Percentiles rank a stretch among this genome's conserved stretches.
Conservation (phyloP, 1,140 invertebrate species). For the Philopotamus ludificatus region DNA sequence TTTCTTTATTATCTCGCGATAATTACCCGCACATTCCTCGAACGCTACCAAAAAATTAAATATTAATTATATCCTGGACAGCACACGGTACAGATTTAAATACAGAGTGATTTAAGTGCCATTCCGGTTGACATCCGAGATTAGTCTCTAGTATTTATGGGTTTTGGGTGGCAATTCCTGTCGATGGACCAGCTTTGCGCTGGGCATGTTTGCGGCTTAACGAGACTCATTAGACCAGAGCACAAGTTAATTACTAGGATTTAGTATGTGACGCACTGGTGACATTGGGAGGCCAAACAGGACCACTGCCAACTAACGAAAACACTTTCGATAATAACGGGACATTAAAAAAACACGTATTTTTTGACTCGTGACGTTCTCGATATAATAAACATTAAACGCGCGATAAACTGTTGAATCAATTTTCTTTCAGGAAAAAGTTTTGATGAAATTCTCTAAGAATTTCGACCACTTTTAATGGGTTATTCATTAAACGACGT, state of each 20-base stretch:
- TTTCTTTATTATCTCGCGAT: not conserved
- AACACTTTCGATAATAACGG: not conserved
- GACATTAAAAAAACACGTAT: too few relatives aligned
- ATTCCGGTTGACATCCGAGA: slow-evolving; percentile 19
- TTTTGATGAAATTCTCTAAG: slow-evolving; percentile 18
- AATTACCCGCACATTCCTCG: slow-evolving; percentile 22
- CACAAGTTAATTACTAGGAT: slow-evolving; percentile 36
- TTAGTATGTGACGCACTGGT: slow-evolving; percentile 23
- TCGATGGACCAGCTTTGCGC: not conserved
- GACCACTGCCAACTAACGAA: not conserved
- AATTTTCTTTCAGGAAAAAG: slow-evolving; percentile 15
- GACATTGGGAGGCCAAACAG: not conserved
- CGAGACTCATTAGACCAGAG: slow-evolving; percentile 31
- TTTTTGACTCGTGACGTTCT: not conserved
- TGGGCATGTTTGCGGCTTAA: slow-evolving; percentile 23
- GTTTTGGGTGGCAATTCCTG: not conserved
- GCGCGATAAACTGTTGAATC: slow-evolving; percentile 18
- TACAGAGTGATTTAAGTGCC: slow-evolving; percentile 25
- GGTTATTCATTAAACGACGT: slow-evolving; percentile 30
- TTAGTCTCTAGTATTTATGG: slow-evolving; percentile 15
- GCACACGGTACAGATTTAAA: slow-evolving; percentile 9
- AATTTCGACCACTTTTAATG: slow-evolving; percentile 23
- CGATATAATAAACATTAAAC: not conserved
- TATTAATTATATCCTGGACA: slow-evolving; percentile 30
- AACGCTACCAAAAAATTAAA: slow-evolving; percentile 34